These are phyloP conservation scores for Ctenicera cuprea DNA, from an alignment of 2,888 invertebrate species.

Conservation along the genomic window DNA sequence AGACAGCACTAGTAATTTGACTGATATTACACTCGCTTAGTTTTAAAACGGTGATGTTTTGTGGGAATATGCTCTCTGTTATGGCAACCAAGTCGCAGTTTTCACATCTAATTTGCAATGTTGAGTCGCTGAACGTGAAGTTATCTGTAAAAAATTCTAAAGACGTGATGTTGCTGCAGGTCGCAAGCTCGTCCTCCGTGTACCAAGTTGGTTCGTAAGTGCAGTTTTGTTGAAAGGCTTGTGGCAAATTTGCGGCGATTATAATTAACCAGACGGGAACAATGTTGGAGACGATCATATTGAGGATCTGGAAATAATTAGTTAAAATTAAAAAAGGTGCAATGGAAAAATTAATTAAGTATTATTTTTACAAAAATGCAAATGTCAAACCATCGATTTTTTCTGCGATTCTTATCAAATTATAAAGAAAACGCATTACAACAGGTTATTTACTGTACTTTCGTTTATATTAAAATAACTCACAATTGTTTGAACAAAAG, in stretches of 20 bases:
- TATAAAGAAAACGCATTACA: too few relatives aligned
- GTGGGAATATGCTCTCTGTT: slow-evolving; percentile 26
- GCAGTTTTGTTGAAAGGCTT: slow-evolving; percentile 38
- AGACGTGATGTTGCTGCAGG: slow-evolving; percentile 35
- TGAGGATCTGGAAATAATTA: slow-evolving; percentile 18
- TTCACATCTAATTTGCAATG: slow-evolving; percentile 26
- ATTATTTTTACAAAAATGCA: too few relatives aligned
- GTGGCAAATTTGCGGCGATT: not conserved
- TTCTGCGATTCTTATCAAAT: too few relatives aligned
- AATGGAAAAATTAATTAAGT: too few relatives aligned
- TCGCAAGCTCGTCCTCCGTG: slow-evolving; percentile 28
- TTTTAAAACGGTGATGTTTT: slow-evolving; percentile 29
- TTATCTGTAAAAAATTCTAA: slow-evolving; percentile 21
- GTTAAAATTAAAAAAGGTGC: not conserved
- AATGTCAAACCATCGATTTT: too few relatives aligned
- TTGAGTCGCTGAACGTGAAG: slow-evolving; percentile 11
- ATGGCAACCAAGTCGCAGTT: slow-evolving; percentile 28
- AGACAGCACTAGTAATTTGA: slow-evolving; percentile 15
- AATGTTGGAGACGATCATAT: slow-evolving; percentile 19
- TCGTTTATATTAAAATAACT: too few relatives aligned
- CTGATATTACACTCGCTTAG: slow-evolving; percentile 33
- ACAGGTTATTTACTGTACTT: too few relatives aligned
- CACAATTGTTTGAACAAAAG: too few relatives aligned
- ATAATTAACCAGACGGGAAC: slow-evolving; percentile 12
- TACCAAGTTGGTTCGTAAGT: slow-evolving; percentile 36